A percentile compares a stretch with the other conserved stretches of the same genome.
Conservation (phyloP, 2,888 invertebrate genomes). For the Mechanitis mazaeus region DNA sequence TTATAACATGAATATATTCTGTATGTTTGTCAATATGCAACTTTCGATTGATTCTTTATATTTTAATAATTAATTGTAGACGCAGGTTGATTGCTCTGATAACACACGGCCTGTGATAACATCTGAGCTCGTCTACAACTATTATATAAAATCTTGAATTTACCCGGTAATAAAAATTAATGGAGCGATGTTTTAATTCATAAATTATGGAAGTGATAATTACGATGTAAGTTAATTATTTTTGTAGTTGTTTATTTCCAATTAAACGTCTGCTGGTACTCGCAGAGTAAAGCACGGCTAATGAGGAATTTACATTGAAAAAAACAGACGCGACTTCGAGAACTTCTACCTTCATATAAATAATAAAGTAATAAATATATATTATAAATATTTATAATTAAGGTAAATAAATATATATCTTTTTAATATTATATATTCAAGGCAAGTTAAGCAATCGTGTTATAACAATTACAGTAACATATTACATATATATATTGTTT, state of each 20-base stretch:
- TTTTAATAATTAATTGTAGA: constrained; percentile 20
- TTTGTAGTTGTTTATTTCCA: constrained; percentile 21
- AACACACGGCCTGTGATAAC: constrained; percentile 18
- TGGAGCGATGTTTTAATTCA: constrained; percentile 21
- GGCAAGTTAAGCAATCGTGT: background rate
- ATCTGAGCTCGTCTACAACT: constrained; percentile 23
- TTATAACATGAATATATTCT: too few relatives aligned
- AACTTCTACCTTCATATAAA: too few relatives aligned
- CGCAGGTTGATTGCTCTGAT: constrained; percentile 21
- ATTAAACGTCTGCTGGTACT: constrained; percentile 16
- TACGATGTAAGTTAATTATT: constrained; percentile 26
- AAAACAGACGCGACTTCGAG: too few relatives aligned
- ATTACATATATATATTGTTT: background rate
- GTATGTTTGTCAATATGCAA: background rate
- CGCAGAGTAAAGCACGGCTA: background rate
- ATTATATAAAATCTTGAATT: constrained; percentile 21
- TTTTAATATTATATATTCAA: too few relatives aligned
- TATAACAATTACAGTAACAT: too few relatives aligned
- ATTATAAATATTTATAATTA: too few relatives aligned
- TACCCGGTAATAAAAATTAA: constrained; percentile 29
- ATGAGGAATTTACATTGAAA: background rate
- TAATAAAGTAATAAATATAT: too few relatives aligned
- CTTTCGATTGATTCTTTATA: background rate
- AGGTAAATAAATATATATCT: too few relatives aligned
- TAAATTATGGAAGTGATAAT: constrained; percentile 28